Evolutionary conservation across 2,113 vertebrate species (phyloP).

Genomic region (Oceanodroma tethys): DNA sequence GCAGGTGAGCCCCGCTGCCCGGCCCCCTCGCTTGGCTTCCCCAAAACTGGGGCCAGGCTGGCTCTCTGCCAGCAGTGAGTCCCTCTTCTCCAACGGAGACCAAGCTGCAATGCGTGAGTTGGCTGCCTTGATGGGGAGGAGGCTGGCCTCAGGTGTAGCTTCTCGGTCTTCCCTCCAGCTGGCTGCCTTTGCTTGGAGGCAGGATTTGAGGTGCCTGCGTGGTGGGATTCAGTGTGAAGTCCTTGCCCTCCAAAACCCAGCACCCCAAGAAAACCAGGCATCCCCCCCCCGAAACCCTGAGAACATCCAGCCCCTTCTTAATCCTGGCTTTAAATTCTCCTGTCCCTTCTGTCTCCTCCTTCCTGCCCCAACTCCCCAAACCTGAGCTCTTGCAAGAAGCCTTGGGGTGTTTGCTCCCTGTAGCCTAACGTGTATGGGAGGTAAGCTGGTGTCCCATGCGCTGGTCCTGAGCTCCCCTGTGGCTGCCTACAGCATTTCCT

Average conservation of each 20-base stretch:
- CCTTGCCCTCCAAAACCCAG: neutral
- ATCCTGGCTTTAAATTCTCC: neutral
- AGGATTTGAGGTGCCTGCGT: neutral
- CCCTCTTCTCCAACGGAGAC: neutral
- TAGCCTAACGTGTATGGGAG: neutral
- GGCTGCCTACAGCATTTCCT: neutral
- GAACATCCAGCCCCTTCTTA: neutral
- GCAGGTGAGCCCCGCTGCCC: conserved; percentile 74
- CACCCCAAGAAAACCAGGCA: neutral
- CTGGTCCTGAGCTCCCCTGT: neutral
- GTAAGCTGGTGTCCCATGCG: neutral
- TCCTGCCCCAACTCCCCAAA: neutral
- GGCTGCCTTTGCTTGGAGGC: neutral
- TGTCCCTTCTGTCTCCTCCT: neutral
- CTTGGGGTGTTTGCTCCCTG: neutral
- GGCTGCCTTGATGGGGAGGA: neutral
- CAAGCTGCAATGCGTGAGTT: fast-evolving
- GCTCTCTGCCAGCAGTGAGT: neutral
- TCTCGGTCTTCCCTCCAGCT: neutral
- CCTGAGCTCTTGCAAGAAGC: neutral
- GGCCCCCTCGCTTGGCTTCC: fast-evolving
- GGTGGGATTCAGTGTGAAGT: neutral
- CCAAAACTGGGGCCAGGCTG: neutral
- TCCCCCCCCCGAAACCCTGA: neutral
- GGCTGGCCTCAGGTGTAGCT: neutral